Conservation (phyloP, 2,797 vertebrate genomes). For the Acanthopagrus latus region DNA sequence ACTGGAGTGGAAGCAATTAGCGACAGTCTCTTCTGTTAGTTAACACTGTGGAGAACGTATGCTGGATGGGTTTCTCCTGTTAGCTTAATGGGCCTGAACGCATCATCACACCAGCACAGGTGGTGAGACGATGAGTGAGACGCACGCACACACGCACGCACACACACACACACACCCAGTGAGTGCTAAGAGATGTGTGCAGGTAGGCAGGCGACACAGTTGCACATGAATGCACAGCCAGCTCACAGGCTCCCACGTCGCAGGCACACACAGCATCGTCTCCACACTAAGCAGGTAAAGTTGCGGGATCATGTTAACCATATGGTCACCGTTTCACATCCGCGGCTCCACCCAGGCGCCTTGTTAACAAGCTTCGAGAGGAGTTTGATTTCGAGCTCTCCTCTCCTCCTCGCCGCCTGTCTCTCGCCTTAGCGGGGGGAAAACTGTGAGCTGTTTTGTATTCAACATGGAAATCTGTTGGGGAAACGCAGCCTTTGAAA, state of each 20-base stretch:
- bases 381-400: slow-evolving; percentile 55
- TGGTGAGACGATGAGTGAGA: slow-evolving; percentile 57
- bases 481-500: slow-evolving; percentile 78
- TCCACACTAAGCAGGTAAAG: slow-evolving; percentile 37
- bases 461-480: slow-evolving; percentile 77
- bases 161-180: slow-evolving; percentile 1
- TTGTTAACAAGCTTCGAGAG: slow-evolving; percentile 68
- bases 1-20: slow-evolving; percentile 86
- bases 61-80: slow-evolving; percentile 78
- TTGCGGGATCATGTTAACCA: slow-evolving; percentile 48
- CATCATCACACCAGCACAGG: slow-evolving; percentile 71
- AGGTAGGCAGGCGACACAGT: not conserved
- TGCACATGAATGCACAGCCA: slow-evolving; percentile 3
- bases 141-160: slow-evolving; percentile 35
- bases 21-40: slow-evolving; percentile 75
- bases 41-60: slow-evolving; percentile 74
- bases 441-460: slow-evolving; percentile 74
- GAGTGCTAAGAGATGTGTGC: not conserved
- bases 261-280: not conserved
- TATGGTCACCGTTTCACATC: slow-evolving; percentile 59
- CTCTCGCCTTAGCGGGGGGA: slow-evolving; percentile 42
- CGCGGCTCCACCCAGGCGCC: slow-evolving; percentile 47
- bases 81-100: slow-evolving; percentile 79
- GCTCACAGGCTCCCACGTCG: not conserved
- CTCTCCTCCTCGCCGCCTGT: slow-evolving; percentile 54